Evolutionary conservation across 2,888 invertebrate species (phyloP).

Genomic region (Pandemis corylana): DNA sequence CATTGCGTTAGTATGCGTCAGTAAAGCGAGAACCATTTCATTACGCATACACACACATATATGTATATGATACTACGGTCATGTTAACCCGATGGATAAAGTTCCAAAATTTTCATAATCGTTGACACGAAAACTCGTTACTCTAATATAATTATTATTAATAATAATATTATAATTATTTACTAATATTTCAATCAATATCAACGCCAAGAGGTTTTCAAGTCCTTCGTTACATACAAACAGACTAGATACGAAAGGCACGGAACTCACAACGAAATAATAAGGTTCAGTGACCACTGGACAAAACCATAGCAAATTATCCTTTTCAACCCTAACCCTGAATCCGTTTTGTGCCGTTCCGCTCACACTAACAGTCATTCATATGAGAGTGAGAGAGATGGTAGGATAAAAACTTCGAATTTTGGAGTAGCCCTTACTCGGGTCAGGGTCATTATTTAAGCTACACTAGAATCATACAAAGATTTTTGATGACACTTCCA

Average conservation of each 20-base stretch:
- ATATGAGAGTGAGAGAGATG: too few relatives aligned
- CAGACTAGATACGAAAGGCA: constrained; percentile 76
- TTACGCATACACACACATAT: neutral
- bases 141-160: constrained; percentile 20
- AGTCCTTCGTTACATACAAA: constrained; percentile 51
- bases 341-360: too few relatives aligned
- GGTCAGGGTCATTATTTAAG: too few relatives aligned
- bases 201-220: constrained; percentile 69
- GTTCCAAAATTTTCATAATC: neutral
- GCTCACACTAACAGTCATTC: too few relatives aligned
- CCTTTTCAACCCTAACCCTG: neutral
- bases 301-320: constrained; percentile 3
- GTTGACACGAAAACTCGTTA: constrained; percentile 14
- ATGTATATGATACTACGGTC: neutral
- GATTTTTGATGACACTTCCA: too few relatives aligned
- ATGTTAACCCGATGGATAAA: neutral
- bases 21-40: too few relatives aligned
- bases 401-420: too few relatives aligned
- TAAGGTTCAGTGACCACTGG: constrained; percentile 45
- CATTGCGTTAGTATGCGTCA: neutral
- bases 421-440: too few relatives aligned
- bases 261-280: constrained; percentile 61
- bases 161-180: constrained; percentile 30
- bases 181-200: constrained; percentile 37
- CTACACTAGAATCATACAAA: too few relatives aligned